Conservation (phyloP, 2,797 vertebrate species). For the Leptoclinus maculatus region DNA sequence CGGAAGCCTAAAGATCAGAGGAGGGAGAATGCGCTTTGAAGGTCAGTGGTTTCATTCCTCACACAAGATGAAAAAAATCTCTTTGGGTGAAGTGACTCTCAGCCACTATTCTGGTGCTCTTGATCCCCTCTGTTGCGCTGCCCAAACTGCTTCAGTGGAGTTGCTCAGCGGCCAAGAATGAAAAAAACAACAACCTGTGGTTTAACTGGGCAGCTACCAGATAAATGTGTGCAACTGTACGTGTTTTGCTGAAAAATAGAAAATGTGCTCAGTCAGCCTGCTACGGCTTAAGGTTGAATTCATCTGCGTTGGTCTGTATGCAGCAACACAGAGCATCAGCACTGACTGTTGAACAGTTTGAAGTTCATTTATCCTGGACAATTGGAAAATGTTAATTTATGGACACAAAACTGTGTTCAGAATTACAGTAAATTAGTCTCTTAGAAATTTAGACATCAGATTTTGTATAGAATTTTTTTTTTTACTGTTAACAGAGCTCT, state of each 20-base stretch:
- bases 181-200: constrained; percentile 5
- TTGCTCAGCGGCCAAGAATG: constrained; percentile 42
- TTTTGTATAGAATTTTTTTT: background rate
- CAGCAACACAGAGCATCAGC: constrained; percentile 28
- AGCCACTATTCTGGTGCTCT: constrained; percentile 66
- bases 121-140: constrained; percentile 73
- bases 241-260: constrained; percentile 50
- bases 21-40: constrained; percentile 68
- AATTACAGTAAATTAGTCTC: background rate
- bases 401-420: background rate
- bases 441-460: background rate
- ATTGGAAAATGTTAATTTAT: background rate
- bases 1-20: constrained; percentile 64
- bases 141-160: constrained; percentile 60
- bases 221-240: constrained; percentile 50
- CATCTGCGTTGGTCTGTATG: constrained; percentile 43
- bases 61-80: constrained; percentile 59
- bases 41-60: constrained; percentile 69
- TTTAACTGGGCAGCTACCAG: constrained; percentile 52
- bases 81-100: constrained; percentile 64
- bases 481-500: background rate
- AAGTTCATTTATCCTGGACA: constrained; percentile 22
- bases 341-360: constrained; percentile 30
- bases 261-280: constrained; percentile 50
- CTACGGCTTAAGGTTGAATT: constrained; percentile 53